Evolutionary conservation across 2,797 vertebrate genomes (phyloP).

Genomic region (Gila robusta): DNA sequence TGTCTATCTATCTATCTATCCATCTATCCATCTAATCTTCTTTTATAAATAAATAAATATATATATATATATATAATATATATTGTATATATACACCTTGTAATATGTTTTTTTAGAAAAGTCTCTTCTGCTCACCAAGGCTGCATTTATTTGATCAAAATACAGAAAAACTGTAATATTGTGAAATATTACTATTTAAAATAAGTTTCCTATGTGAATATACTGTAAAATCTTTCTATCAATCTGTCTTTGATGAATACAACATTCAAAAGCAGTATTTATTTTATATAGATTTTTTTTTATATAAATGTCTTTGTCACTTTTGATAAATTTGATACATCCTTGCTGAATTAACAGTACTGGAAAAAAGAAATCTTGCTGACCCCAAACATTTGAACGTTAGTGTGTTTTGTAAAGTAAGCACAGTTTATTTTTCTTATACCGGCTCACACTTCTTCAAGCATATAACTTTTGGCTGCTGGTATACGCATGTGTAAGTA

Average conservation of each 20-base stretch:
- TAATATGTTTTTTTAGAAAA: too few relatives aligned
- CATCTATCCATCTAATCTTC: too few relatives aligned
- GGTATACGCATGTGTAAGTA: background rate
- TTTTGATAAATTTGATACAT: background rate
- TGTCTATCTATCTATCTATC: too few relatives aligned
- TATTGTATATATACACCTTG: too few relatives aligned
- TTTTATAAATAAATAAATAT: too few relatives aligned
- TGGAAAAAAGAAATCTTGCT: background rate
- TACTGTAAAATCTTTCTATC: background rate
- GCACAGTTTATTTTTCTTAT: background rate
- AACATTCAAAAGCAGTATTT: background rate
- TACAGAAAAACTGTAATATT: too few relatives aligned
- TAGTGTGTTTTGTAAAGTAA: constrained; percentile 3
- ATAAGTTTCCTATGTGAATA: background rate
- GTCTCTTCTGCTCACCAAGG: too few relatives aligned
- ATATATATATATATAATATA: too few relatives aligned
- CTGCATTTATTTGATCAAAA: too few relatives aligned
- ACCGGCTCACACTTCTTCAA: background rate
- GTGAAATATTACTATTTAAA: too few relatives aligned
- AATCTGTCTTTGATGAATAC: background rate
- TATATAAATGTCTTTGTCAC: background rate
- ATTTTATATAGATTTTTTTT: background rate
- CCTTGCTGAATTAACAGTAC: background rate
- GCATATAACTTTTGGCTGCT: background rate
- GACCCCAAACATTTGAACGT: background rate